phyloP scores from a whole-genome alignment of 2,888 invertebrate species.

The Eucriotettix oculatus region DNA sequence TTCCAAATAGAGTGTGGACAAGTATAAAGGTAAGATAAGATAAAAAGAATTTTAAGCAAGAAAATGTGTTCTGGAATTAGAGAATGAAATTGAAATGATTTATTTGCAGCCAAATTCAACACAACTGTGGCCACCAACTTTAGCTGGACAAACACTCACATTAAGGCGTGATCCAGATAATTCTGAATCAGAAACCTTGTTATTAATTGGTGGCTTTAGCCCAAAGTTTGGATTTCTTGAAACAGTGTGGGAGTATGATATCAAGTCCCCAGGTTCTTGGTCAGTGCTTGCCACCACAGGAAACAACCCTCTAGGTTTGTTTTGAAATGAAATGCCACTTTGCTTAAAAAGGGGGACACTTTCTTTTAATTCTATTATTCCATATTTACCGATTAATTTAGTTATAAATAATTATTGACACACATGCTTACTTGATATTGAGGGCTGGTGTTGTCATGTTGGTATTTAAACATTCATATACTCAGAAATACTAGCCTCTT shows the following conservation, averaged over 20 bases:
- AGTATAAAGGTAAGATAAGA: slow-evolving; percentile 29
- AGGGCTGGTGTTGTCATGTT: too few relatives aligned
- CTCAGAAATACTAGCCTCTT: too few relatives aligned
- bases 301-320: slow-evolving; percentile 50
- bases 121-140: slow-evolving; percentile 36
- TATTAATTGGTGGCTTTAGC: slow-evolving; percentile 74
- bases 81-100: too few relatives aligned
- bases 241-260: slow-evolving; percentile 25
- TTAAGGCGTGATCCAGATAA: slow-evolving; percentile 43
- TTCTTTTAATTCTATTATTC: too few relatives aligned
- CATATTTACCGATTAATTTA: too few relatives aligned
- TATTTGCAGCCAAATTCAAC: too few relatives aligned
- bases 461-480: too few relatives aligned
- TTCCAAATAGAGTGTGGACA: slow-evolving; percentile 69
- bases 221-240: slow-evolving; percentile 37
- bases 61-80: too few relatives aligned
- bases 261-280: slow-evolving; percentile 41
- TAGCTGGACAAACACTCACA: slow-evolving; percentile 85
- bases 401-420: too few relatives aligned
- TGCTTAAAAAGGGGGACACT: too few relatives aligned
- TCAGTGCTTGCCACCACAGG: slow-evolving; percentile 49
- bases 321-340: too few relatives aligned
- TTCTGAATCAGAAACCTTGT: slow-evolving; percentile 49
- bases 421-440: too few relatives aligned
- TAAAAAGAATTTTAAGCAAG: background rate